A percentile compares a stretch with the other conserved stretches of the same genome.
Conservation (phyloP, 2,797 vertebrate genomes). For the Anabas testudineus region DNA sequence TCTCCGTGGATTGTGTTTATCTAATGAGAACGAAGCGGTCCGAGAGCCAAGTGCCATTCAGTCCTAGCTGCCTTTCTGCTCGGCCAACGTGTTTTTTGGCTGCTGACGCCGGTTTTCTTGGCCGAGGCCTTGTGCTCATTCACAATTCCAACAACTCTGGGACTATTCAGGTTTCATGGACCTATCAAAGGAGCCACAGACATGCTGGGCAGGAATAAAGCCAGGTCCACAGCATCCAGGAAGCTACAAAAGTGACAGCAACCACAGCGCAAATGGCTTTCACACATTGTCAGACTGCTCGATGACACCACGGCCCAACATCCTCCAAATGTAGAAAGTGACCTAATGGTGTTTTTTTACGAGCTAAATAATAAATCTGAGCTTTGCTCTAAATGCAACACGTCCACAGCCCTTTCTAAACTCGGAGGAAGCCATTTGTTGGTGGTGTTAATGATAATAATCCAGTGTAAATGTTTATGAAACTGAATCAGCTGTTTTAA, state of each 20-base stretch:
- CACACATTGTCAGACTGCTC: conserved; percentile 32
- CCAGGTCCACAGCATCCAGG: conserved; percentile 55
- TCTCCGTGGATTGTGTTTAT: conserved; percentile 64
- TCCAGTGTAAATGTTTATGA: neutral
- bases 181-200: conserved; percentile 75
- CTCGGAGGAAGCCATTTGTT: neutral
- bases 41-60: conserved; percentile 65
- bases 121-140: conserved; percentile 64
- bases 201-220: conserved; percentile 47
- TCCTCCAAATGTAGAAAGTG: neutral
- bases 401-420: neutral
- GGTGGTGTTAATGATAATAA: neutral
- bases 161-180: conserved; percentile 77
- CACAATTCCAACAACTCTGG: conserved; percentile 65
- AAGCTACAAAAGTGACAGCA: conserved; percentile 48
- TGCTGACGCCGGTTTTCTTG: conserved; percentile 52
- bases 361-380: neutral
- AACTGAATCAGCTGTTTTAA: neutral
- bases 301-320: conserved; percentile 1
- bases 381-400: neutral
- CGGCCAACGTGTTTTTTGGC: conserved; percentile 60
- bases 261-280: conserved; percentile 45
- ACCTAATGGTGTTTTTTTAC: neutral
- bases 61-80: conserved; percentile 46
- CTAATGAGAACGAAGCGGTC: conserved; percentile 54